Base-by-base conservation (phyloP, 2,888 invertebrate genomes). In the Pemphredon lugubris region DNA sequence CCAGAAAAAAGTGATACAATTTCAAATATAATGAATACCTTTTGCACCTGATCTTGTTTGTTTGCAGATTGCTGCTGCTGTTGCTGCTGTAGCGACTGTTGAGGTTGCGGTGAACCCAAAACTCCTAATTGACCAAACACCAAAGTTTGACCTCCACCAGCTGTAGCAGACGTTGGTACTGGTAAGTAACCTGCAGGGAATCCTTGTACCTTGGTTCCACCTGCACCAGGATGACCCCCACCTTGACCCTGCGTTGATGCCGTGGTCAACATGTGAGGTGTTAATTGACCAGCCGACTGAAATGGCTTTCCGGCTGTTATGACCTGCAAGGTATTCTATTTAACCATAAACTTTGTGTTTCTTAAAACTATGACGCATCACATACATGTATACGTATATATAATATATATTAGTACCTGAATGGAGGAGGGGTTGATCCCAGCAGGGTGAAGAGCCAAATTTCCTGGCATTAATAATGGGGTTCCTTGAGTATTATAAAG, bases 231-330 rank as follows among this genome's bases (percentile, higher is more conserved):
- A 73, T 89, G 89, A 2, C 84, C 83, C 13, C 85, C 87, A 18
- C 87, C 88, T 66, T 89, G 89, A 2, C 84, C 87, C 1, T 87
- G 85, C 7, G 85, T 86, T 1, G 89, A 86, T 1, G 95, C 91
- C 0, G 96, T 94, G 5, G 93, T 91, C 39, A 97, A 90, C 96
- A 97, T 96, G 85, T 96, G 96, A 0, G 95, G 95, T 1, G 93
- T 92, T 51, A 94, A 90, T 77, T 95, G 94, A 80, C 94, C 94
- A 45, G 95, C 94, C 0, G 90, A 90, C 88, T 96, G 96, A 88
- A 96, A 96, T 2, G 96, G 95, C 87, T 97, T 97, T 21, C 95
- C 94, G 16, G 95, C 93, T 5, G 96, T 93, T 73, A 96, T 96
- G 64, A 96, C 95, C 93, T 96, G 90, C 13, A 37, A 79, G 55